Evolutionary conservation across 2,888 invertebrate species (phyloP), one percentile per base, ranked within the genome.

Genomic region (Zele albiditarsus): DNA sequence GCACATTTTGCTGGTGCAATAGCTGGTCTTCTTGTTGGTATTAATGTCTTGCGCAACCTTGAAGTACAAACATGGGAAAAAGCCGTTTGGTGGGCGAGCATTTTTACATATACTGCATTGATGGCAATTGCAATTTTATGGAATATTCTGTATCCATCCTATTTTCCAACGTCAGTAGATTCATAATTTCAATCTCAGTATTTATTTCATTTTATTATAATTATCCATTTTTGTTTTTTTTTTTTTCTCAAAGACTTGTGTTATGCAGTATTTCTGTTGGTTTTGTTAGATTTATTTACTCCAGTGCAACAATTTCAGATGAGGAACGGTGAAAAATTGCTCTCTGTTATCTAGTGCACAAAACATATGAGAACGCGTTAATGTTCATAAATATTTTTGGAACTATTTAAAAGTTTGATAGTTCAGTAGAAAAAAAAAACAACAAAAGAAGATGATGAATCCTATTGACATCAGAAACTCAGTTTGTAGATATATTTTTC

Each of bases 1-100:
- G 98, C 98, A 8, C 99, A 99, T 90, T 90, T 98, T 63, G 97
- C 95, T 0, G 98, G 99, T 1, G 96, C 97, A 58, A 81, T 97
- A 1, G 97, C 97, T 71, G 98, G 98, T 83, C 89, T 93, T 77
- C 90, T 97, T 23, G 94, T 97, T 46, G 97, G 96, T 23, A 94
- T 97, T 77, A 95, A 96, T 12, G 93, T 96, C 0, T 91, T 97
- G n/a, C 91, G 96, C 27, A 97, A 97, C 89, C 90, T 97, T 8
- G 93, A 94, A 86, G 94, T 94, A 78, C 92, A 93, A 70, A 92
- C 92, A 74, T 97, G 96, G 95, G 97, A 97, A 90, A 94, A 92
- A 80, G 91, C 93, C 0, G 86, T 96, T 0, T 96, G 96, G 94
- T 96, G 96, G 95, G 91, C 94, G 80, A 94, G 95, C 25, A 92